phyloP scores from a whole-genome alignment of 2,888 invertebrate species.

The Thysanoteuthis rhombus region DNA sequence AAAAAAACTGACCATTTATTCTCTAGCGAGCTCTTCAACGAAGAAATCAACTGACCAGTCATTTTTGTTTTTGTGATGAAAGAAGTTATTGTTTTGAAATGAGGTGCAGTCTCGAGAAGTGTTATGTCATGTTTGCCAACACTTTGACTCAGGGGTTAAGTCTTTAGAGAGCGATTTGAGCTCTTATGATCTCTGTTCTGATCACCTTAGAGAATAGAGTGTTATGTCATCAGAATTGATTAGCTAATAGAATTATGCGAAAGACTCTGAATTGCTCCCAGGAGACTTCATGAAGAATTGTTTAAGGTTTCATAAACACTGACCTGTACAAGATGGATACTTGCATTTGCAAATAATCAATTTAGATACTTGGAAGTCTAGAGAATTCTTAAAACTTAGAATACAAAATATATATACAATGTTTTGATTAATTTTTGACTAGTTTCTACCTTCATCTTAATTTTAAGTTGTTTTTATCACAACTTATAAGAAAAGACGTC shows the following conservation, averaged over 20 bases:
- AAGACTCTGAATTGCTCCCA: neutral
- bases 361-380: neutral
- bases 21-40: neutral
- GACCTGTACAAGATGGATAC: neutral
- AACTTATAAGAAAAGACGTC: too few relatives aligned
- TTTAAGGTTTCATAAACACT: neutral
- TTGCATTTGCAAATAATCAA: neutral
- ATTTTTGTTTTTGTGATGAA: neutral
- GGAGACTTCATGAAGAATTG: neutral
- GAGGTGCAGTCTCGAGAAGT: neutral
- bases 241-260: neutral
- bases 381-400: too few relatives aligned
- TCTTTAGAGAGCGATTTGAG: neutral
- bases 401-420: too few relatives aligned
- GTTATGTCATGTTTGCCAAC: neutral
- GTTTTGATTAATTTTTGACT: too few relatives aligned
- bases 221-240: neutral
- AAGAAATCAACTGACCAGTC: neutral
- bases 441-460: too few relatives aligned
- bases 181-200: neutral
- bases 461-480: too few relatives aligned
- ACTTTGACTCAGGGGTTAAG: neutral
- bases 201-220: neutral
- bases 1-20: neutral
- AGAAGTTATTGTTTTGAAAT: neutral